Percentiles rank a stretch among this genome's conserved stretches.
phyloP scores from a whole-genome alignment of 2,888 invertebrate species.

The Neoaliturus tenellus region DNA sequence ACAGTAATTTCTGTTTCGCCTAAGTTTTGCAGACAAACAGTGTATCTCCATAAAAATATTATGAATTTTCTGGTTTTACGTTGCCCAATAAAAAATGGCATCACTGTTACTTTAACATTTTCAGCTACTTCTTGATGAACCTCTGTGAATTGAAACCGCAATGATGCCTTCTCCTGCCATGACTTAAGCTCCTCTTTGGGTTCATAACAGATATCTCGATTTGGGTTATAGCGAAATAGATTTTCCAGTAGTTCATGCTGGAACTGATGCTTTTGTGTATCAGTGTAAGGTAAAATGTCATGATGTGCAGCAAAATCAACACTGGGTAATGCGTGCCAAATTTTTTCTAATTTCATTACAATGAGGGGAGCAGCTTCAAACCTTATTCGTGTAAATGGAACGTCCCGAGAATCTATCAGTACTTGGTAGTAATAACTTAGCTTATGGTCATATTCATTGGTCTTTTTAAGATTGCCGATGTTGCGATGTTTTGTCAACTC shows the following conservation, averaged over 20 bases:
- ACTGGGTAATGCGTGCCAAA: not conserved
- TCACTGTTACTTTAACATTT: not conserved
- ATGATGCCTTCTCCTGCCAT: not conserved
- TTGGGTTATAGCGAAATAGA: not conserved
- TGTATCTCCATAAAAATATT: not conserved
- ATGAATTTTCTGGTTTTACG: conserved; percentile 7
- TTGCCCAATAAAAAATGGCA: not conserved
- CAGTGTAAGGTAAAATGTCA: conserved; percentile 4
- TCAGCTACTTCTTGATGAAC: not conserved
- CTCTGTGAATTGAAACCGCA: not conserved
- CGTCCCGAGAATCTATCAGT: not conserved
- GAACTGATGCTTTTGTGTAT: not conserved
- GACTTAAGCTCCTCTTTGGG: not conserved
- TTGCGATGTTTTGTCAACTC: not conserved
- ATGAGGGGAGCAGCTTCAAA: not conserved
- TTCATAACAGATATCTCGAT: not conserved
- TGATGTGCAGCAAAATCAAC: not conserved
- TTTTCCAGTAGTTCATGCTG: not conserved
- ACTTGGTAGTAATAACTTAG: not conserved
- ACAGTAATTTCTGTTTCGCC: not conserved
- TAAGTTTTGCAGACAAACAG: not conserved
- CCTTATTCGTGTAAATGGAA: not conserved
- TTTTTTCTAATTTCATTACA: not conserved
- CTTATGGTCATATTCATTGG: not conserved
- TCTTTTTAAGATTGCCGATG: not conserved